A percentile compares a stretch with the other conserved stretches of the same genome.
These are phyloP conservation scores for Microplitis deprimator DNA, from an alignment of 2,888 invertebrate genomes.

Conservation along the genomic window DNA sequence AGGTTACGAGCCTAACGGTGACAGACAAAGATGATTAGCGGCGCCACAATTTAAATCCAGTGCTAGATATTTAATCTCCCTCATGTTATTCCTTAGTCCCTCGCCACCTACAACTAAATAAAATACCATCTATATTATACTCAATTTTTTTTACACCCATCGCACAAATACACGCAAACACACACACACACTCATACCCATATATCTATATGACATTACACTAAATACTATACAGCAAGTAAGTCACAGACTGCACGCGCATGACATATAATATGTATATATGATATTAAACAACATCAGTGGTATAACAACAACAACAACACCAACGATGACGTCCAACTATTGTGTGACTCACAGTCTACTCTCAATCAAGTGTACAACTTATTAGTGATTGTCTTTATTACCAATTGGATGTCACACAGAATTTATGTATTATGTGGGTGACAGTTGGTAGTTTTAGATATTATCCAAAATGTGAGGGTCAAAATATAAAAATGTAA, in stretches of 20 bases:
- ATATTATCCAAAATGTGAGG: slow-evolving; percentile 5
- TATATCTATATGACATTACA: no score
- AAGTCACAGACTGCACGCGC: slow-evolving; percentile 5
- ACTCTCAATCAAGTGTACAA: slow-evolving; percentile 65
- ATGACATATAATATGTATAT: neutral
- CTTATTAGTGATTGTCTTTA: slow-evolving; percentile 68
- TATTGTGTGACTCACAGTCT: slow-evolving; percentile 61
- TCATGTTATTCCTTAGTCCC: neutral
- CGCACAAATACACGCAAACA: neutral
- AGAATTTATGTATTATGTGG: slow-evolving; percentile 44
- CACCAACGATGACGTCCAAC: slow-evolving; percentile 20
- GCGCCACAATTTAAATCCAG: slow-evolving; percentile 40
- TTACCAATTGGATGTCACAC: slow-evolving; percentile 61
- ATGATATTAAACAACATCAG: neutral
- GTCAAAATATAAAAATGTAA: slow-evolving; percentile 10
- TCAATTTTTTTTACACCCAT: neutral
- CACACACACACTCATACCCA: no score
- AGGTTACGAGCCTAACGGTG: slow-evolving; percentile 44
- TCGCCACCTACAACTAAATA: neutral
- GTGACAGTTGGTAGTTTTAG: slow-evolving; percentile 39
- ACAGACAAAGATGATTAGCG: slow-evolving; percentile 50
- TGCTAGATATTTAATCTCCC: slow-evolving; percentile 12
- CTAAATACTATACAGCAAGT: no score
- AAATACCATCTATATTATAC: neutral
- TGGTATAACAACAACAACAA: neutral